Evolutionary conservation across 2,888 invertebrate genomes (phyloP), one percentile per base, ranked within the genome.

Genomic region (Lepetodrilus schrolli): DNA sequence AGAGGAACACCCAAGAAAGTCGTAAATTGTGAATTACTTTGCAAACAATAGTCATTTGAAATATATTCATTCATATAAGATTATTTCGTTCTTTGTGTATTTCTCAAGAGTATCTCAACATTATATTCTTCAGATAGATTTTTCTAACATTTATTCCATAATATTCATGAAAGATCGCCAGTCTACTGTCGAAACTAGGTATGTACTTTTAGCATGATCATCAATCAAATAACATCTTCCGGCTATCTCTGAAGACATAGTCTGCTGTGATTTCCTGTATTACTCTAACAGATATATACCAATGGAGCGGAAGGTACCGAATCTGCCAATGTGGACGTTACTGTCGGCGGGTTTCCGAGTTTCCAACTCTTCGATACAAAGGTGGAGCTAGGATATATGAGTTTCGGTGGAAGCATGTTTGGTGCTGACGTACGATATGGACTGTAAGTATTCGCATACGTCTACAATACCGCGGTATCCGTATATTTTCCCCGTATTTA

Each of bases 361-460:
- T 81, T 83, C 70, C 72, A 76, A 17, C 76, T 79, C 8, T 23
- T 66, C 13, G 36, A 65, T 13, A 23, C 70, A 4, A 72, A 66
- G 10, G 70, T 71, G 72, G 20, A 21, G 1, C 76, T 82, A 2
- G 81, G 80, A 1, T 82, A 74, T 30, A 49, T 81, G 17, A 77
- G 77, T 7, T 81, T 73, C 51, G 81, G 80, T 3, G 83, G 81
- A 1, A 74, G 68, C 26, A 81, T 83, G 80, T 74, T 81, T 34
- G 83, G 83, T 7, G 70, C 76, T 0, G 75, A 75, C 10, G 74
- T 66, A 26, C 70, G 74, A 17, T 72, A 75, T 3, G 80, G 80
- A 36, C 66, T 21, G 82, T 82, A 73, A 51, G 66, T 37, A 17
- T 70, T 1, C 43, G n/a, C 0, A 74, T n/a, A n/a, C n/a, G n/a